Percentiles rank a stretch among this genome's conserved stretches.
Conservation (phyloP, 2,888 invertebrate species). For the Polymixis lichenea region DNA sequence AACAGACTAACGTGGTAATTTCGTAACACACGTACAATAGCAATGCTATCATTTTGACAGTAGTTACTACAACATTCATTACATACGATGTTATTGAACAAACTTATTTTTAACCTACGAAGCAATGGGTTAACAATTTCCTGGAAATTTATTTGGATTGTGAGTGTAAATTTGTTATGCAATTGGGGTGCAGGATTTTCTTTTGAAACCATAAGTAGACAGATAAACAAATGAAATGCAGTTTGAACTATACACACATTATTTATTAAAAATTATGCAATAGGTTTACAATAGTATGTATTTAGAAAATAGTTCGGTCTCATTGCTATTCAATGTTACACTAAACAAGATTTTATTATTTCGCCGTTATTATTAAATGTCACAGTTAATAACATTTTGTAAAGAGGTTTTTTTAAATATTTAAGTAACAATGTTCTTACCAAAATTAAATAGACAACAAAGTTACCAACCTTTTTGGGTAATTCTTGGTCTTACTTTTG, state of each 20-base stretch:
- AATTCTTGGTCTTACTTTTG: neutral
- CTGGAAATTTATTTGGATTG: neutral
- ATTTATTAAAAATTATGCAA: conserved; percentile 39
- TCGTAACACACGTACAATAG: neutral
- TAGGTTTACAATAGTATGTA: conserved; percentile 2
- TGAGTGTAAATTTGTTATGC: neutral
- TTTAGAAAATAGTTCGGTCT: conserved; percentile 46
- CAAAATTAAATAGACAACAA: neutral
- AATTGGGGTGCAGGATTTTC: neutral
- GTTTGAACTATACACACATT: conserved; percentile 3
- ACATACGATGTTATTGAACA: neutral
- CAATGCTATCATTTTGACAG: neutral
- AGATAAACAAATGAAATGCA: neutral
- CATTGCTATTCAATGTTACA: neutral
- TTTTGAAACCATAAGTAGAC: neutral
- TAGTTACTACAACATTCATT: too few species aligned
- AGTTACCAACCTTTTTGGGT: neutral
- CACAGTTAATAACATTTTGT: neutral
- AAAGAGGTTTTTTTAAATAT: neutral
- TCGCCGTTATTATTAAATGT: conserved; percentile 2
- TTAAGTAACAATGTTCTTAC: neutral
- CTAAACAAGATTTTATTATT: neutral
- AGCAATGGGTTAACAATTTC: neutral
- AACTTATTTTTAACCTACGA: neutral
- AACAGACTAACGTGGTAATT: neutral